Evolutionary conservation across 2,888 invertebrate species (phyloP).

Genomic region (Eupithecia subumbrata): DNA sequence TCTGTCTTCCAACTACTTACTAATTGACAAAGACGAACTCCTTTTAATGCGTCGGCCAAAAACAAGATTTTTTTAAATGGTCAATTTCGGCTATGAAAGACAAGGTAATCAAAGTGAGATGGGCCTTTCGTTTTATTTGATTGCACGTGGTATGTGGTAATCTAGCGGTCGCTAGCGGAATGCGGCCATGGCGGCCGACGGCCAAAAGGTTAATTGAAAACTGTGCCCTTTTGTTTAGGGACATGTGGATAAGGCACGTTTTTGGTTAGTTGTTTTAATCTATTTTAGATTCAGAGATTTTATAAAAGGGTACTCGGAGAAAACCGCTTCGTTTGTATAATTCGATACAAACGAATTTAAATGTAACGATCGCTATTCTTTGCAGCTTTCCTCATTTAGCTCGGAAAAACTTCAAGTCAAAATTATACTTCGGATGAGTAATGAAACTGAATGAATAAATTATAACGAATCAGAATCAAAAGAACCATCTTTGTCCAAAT

Average conservation of each 20-base stretch:
- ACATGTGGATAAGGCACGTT: conserved; percentile 15
- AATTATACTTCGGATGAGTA: neutral
- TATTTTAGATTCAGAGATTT: neutral
- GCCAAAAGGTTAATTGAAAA: conserved; percentile 42
- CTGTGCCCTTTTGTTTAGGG: conserved; percentile 33
- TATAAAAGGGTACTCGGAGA: neutral
- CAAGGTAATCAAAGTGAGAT: neutral
- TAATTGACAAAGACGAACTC: no score
- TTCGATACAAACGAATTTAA: neutral
- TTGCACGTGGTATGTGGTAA: conserved; percentile 30
- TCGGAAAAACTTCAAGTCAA: neutral
- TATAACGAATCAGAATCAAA: neutral
- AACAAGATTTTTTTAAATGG: neutral
- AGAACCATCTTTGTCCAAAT: neutral
- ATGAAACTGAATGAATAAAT: neutral
- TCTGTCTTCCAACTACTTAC: no score
- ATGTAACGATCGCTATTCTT: neutral
- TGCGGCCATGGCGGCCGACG: neutral
- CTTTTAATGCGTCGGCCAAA: neutral
- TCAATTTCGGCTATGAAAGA: neutral
- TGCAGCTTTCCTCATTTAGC: neutral
- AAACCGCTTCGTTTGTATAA: neutral
- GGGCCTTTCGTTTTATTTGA: neutral
- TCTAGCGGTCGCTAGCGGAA: conserved; percentile 6
- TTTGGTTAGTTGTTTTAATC: conserved; percentile 6